Evolutionary conservation across 2,113 vertebrate species (phyloP).

Genomic region (Tragelaphus imberbis): DNA sequence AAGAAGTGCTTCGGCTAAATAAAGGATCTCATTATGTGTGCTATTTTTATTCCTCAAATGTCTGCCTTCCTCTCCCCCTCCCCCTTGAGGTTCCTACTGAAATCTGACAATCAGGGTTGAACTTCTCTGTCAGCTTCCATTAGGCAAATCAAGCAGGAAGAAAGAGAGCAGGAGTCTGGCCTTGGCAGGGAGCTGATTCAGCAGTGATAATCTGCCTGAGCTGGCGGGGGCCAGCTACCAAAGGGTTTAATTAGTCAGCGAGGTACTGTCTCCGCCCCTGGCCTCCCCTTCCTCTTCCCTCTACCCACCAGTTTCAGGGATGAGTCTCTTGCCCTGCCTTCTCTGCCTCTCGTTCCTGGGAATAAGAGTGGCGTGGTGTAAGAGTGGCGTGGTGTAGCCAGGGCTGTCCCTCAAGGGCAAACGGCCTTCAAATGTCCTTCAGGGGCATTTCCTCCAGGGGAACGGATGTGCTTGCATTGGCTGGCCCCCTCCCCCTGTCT

Average conservation of each 20-base stretch:
- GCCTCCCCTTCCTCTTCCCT: neutral
- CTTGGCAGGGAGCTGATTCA: conserved; percentile 74
- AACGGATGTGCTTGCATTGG: rapidly evolving
- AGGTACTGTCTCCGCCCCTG: neutral
- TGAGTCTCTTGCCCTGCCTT: neutral
- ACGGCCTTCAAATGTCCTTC: neutral
- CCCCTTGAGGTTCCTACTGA: conserved; percentile 74
- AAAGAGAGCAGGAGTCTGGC: conserved; percentile 45
- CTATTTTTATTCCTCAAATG: conserved; percentile 79
- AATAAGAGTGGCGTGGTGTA: rapidly evolving
- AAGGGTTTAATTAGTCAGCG: conserved; percentile 52
- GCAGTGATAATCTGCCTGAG: conserved; percentile 12
- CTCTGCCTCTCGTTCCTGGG: neutral
- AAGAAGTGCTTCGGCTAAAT: conserved; percentile 75
- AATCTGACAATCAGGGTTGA: conserved; percentile 79
- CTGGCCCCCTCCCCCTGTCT: neutral
- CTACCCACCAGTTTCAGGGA: neutral
- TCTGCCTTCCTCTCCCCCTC: conserved; percentile 71
- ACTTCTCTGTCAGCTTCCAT: conserved; percentile 80
- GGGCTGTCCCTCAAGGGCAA: neutral
- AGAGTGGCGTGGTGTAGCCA: rapidly evolving
- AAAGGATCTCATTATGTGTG: conserved; percentile 77
- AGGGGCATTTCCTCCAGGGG: neutral
- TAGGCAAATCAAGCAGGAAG: conserved; percentile 77
- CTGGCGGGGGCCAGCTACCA: neutral